Percentiles rank a stretch among this genome's conserved stretches.
These are phyloP conservation scores for Parapristionchus giblindavisi DNA, from an alignment of 2,888 invertebrate genomes.

Conservation along the genomic window DNA sequence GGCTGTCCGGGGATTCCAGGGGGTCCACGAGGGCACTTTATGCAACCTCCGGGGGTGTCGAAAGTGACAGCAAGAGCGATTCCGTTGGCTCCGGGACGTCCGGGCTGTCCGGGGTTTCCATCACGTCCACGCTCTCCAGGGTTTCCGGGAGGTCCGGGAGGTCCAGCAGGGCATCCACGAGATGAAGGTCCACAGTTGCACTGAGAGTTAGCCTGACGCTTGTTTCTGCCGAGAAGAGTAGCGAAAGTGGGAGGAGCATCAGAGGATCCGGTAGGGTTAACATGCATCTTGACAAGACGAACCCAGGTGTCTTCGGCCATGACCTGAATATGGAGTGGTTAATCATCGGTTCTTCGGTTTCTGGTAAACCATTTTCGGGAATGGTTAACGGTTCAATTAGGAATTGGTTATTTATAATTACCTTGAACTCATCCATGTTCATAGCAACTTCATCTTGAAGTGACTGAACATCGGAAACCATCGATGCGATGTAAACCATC, in stretches of 20 bases:
- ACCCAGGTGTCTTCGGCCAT: constrained; percentile 34
- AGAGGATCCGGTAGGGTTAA: constrained; percentile 35
- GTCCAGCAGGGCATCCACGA: constrained; percentile 36
- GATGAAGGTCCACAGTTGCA: constrained; percentile 38
- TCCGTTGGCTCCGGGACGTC: constrained; percentile 36
- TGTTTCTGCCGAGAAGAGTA: constrained; percentile 36
- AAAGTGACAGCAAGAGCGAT: constrained; percentile 35
- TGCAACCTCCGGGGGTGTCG: constrained; percentile 36
- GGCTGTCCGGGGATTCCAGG: constrained; percentile 33
- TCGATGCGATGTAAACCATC: constrained; percentile 22
- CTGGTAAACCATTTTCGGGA: not conserved
- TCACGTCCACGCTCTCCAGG: constrained; percentile 35
- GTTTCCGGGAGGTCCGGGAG: constrained; percentile 33
- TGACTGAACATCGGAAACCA: constrained; percentile 32
- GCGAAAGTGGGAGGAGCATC: constrained; percentile 39
- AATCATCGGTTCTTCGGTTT: not conserved
- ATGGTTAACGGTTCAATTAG: not conserved
- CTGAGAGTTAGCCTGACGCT: constrained; percentile 35
- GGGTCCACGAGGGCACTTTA: constrained; percentile 26
- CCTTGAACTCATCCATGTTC: constrained; percentile 31
- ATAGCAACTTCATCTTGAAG: constrained; percentile 17
- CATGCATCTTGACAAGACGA: constrained; percentile 36
- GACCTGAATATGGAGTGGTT: not conserved
- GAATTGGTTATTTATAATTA: no score
- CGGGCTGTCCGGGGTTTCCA: constrained; percentile 28